Conservation (phyloP, 1,140 invertebrate genomes). For the Coboldia fuscipes region DNA sequence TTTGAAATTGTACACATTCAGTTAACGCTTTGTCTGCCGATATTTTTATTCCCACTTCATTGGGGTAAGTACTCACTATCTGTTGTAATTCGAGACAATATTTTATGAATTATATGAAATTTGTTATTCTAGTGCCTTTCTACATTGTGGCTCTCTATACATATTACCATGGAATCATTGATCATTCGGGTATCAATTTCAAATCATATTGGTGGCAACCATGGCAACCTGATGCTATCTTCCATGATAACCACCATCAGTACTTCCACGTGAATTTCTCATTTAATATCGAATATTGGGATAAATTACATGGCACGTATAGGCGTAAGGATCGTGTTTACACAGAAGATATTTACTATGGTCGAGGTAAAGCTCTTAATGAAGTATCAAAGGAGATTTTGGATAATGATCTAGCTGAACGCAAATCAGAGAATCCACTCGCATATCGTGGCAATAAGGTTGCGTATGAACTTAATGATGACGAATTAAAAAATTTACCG, state of each 20-base stretch:
- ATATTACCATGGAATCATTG: constrained; percentile 53
- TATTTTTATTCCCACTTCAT: constrained; percentile 34
- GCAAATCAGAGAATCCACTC: constrained; percentile 26
- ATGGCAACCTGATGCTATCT: constrained; percentile 51
- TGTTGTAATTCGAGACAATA: background rate
- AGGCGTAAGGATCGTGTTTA: constrained; percentile 38
- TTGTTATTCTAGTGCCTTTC: constrained; percentile 28
- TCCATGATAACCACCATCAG: constrained; percentile 58
- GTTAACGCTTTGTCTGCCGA: constrained; percentile 25
- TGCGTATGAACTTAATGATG: constrained; percentile 11
- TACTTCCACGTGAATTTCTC: constrained; percentile 58
- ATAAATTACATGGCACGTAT: constrained; percentile 45
- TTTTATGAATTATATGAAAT: constrained; percentile 4
- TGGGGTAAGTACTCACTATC: constrained; percentile 30
- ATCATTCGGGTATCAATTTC: constrained; percentile 54
- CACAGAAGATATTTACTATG: constrained; percentile 36
- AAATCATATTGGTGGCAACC: constrained; percentile 53
- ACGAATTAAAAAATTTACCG: constrained; percentile 8
- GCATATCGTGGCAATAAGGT: constrained; percentile 22
- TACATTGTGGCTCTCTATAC: constrained; percentile 33
- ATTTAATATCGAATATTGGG: constrained; percentile 44
- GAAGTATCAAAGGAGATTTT: constrained; percentile 25
- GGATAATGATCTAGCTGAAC: constrained; percentile 22
- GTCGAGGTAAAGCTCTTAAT: constrained; percentile 22
- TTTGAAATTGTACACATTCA: constrained; percentile 40